These are phyloP conservation scores for Remorina albescens DNA, from an alignment of 2,797 vertebrate genomes.

Conservation along the genomic window DNA sequence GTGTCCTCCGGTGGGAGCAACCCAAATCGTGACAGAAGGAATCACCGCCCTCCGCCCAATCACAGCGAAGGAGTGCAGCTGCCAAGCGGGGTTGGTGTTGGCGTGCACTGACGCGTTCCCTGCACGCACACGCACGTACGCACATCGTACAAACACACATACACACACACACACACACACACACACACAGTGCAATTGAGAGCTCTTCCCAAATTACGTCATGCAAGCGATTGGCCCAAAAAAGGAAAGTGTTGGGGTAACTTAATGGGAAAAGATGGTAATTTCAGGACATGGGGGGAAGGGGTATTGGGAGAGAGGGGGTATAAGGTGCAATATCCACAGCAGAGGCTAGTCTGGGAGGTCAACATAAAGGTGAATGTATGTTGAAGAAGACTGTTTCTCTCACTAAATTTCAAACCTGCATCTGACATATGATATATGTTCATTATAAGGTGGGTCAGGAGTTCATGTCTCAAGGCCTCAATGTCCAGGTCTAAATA, in stretches of 20 bases:
- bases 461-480: slow-evolving; percentile 78
- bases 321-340: slow-evolving; percentile 9
- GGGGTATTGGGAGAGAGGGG: neutral
- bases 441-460: slow-evolving; percentile 82
- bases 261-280: slow-evolving; percentile 58
- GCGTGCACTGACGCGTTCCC: slow-evolving; percentile 70
- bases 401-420: slow-evolving; percentile 42
- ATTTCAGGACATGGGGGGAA: slow-evolving; percentile 34
- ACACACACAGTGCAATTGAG: slow-evolving; percentile 43
- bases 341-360: neutral
- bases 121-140: slow-evolving; percentile 29
- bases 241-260: slow-evolving; percentile 83
- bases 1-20: slow-evolving; percentile 77
- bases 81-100: slow-evolving; percentile 75
- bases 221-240: slow-evolving; percentile 85
- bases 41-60: slow-evolving; percentile 84
- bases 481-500: slow-evolving; percentile 81
- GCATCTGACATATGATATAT: slow-evolving; percentile 74
- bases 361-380: slow-evolving; percentile 15
- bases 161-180: slow-evolving; percentile 11
- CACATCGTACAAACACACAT: too few species aligned
- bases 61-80: slow-evolving; percentile 66
- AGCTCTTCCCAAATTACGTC: slow-evolving; percentile 86
- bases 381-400: slow-evolving; percentile 6
- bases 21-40: slow-evolving; percentile 81